phyloP scores from a whole-genome alignment of 2,888 invertebrate species.

The Epinotia nisella region DNA sequence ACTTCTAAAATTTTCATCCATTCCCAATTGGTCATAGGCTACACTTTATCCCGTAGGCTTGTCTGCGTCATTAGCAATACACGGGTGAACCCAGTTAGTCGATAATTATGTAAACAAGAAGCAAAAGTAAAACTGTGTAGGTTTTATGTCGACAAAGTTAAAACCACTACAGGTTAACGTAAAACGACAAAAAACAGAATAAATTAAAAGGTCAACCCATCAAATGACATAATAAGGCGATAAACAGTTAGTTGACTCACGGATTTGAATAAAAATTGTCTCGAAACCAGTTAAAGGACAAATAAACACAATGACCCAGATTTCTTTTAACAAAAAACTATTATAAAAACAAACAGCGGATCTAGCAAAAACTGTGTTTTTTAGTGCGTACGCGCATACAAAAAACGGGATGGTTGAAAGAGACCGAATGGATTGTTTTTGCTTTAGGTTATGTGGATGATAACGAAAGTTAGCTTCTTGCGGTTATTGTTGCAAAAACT shows the following conservation, averaged over 20 bases:
- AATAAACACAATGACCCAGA: slow-evolving; percentile 45
- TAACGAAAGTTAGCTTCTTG: slow-evolving; percentile 42
- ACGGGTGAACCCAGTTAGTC: too few relatives aligned
- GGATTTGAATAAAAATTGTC: slow-evolving; percentile 45
- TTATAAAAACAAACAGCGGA: slow-evolving; percentile 43
- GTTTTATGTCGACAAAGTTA: slow-evolving; percentile 10
- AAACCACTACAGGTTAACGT: slow-evolving; percentile 27
- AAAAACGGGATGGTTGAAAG: slow-evolving; percentile 38
- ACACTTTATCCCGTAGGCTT: too few relatives aligned
- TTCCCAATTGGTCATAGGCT: too few relatives aligned
- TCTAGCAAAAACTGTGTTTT: slow-evolving; percentile 43
- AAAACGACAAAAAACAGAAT: slow-evolving; percentile 40
- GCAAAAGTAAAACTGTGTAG: slow-evolving; percentile 16
- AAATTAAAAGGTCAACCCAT: slow-evolving; percentile 43
- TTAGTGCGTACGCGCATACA: slow-evolving; percentile 26
- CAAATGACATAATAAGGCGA: slow-evolving; percentile 45
- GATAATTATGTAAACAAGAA: not conserved
- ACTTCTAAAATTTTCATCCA: too few relatives aligned
- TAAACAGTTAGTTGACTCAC: slow-evolving; percentile 43
- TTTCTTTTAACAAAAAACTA: slow-evolving; percentile 44
- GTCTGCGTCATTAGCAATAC: too few relatives aligned
- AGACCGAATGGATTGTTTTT: slow-evolving; percentile 42
- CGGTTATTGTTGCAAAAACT: slow-evolving; percentile 31
- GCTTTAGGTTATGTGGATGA: slow-evolving; percentile 35
- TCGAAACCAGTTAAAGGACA: slow-evolving; percentile 44